Conservation (phyloP, 35 echinoderm and acorn worm genomes). For the Heliocidaris tuberculata region DNA sequence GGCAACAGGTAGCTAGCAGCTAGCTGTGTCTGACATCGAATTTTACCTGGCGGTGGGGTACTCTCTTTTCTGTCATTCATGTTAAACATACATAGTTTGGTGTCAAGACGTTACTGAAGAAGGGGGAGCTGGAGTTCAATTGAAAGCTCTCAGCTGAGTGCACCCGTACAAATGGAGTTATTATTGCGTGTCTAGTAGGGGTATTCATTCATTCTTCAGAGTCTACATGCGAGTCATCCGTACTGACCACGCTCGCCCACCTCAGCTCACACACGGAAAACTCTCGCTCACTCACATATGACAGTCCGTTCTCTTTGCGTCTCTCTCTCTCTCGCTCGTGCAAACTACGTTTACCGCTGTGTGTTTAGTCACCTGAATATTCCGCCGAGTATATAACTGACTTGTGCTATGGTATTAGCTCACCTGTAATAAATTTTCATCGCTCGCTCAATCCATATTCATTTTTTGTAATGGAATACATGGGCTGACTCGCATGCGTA, state of each 20-base stretch:
- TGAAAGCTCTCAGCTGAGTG: neutral
- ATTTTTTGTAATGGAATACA: neutral
- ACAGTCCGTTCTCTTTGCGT: neutral
- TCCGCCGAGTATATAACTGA: slow-evolving; percentile 24
- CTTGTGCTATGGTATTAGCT: neutral
- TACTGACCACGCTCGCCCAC: neutral
- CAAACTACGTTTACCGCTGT: neutral
- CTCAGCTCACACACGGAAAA: slow-evolving; percentile 37
- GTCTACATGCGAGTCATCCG: neutral
- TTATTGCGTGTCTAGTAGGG: neutral
- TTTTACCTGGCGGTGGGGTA: neutral
- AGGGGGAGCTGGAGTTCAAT: neutral
- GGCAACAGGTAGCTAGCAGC: neutral
- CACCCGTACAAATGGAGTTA: neutral
- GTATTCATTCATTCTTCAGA: neutral
- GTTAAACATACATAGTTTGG: neutral
- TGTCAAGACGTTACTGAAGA: neutral
- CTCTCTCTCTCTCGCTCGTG: slow-evolving; percentile 10
- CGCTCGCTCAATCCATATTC: neutral
- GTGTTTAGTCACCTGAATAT: slow-evolving; percentile 44
- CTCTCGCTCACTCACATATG: slow-evolving; percentile 25
- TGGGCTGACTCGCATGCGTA: neutral
- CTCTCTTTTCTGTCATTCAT: neutral
- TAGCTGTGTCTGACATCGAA: neutral
- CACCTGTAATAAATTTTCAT: slow-evolving; percentile 1